Conservation (phyloP, 2,113 vertebrate species). For the Chaetops frenatus region DNA sequence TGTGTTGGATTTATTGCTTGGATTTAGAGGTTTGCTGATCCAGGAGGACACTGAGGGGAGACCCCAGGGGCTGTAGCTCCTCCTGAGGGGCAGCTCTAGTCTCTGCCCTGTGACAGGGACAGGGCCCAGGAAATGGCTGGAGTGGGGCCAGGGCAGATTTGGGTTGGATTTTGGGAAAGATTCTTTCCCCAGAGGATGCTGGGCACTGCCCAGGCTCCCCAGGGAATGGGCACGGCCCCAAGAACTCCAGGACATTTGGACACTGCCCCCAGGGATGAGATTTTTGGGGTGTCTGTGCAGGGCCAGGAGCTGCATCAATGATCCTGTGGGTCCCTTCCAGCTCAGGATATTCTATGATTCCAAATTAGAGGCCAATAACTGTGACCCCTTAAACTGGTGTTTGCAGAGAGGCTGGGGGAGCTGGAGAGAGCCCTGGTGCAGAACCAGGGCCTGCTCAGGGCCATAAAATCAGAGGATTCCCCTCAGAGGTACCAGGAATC, state of each 20-base stretch:
- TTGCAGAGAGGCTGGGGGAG: not conserved
- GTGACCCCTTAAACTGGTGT: not conserved
- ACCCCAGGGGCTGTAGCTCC: not conserved
- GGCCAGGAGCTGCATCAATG: not conserved
- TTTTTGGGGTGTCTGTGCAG: not conserved
- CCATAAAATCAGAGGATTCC: not conserved
- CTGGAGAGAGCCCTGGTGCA: not conserved
- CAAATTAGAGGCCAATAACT: fast-evolving
- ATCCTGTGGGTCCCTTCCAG: not conserved
- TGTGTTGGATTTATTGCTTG: fast-evolving
- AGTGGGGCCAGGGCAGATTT: fast-evolving
- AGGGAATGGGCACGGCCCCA: not conserved
- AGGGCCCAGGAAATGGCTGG: not conserved
- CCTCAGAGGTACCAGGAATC: not conserved
- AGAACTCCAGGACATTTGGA: not conserved
- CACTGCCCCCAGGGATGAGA: not conserved
- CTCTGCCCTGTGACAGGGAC: not conserved
- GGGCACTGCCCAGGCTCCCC: not conserved
- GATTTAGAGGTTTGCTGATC: fast-evolving
- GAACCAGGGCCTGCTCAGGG: not conserved
- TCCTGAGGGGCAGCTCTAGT: not conserved
- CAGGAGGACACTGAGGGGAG: not conserved
- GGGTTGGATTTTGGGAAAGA: not conserved
- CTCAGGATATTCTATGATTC: not conserved
- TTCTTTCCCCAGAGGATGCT: not conserved